A percentile compares a stretch with the other conserved stretches of the same genome.
Conservation (phyloP, 2,888 invertebrate genomes). For the Leuctra nigra region DNA sequence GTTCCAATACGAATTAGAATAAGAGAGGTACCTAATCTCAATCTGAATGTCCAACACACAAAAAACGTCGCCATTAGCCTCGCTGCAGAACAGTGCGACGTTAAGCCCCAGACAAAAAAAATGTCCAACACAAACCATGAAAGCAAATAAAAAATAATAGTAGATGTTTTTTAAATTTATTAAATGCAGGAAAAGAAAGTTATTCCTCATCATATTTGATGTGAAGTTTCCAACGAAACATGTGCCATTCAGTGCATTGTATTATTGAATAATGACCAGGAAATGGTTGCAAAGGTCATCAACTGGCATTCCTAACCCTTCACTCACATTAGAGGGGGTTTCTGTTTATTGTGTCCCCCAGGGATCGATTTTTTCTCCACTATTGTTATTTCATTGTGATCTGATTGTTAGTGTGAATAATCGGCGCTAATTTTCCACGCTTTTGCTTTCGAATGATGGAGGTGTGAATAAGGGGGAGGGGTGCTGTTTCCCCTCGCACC, state of each 20-base stretch:
- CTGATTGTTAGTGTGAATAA: slow-evolving; percentile 1
- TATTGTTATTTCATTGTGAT: not conserved
- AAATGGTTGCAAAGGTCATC: slow-evolving; percentile 1
- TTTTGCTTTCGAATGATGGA: not conserved
- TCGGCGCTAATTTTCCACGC: not conserved
- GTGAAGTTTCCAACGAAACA: not conserved
- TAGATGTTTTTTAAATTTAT: no score
- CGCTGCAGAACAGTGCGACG: no score
- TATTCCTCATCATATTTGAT: no score
- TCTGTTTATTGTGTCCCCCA: not conserved
- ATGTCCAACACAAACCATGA: no score
- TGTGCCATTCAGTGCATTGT: not conserved
- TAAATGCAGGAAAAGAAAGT: no score
- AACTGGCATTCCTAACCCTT: not conserved
- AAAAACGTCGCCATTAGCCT: no score
- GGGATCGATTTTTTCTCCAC: not conserved
- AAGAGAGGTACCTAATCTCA: no score
- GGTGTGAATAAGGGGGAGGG: slow-evolving; percentile 10
- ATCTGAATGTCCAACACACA: no score
- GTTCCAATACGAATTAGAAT: no score
- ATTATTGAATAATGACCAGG: no score
- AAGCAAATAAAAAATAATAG: no score
- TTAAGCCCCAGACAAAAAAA: no score
- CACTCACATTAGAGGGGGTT: not conserved
- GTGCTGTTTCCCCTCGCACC: not conserved